phyloP scores from a whole-genome alignment of 2,888 invertebrate genomes.

The Eilema depressum region DNA sequence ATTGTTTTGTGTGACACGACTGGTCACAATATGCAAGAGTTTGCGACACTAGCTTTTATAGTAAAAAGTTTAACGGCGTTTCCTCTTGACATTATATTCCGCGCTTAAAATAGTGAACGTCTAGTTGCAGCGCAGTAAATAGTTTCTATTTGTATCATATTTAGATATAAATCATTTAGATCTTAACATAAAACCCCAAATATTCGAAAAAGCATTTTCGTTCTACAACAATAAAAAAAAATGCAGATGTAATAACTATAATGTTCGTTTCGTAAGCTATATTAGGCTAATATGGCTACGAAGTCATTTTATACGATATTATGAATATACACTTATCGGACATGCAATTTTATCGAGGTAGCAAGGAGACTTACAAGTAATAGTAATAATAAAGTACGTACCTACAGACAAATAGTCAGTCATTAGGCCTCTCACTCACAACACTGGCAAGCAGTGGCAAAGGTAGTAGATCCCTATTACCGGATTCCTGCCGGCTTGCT shows the following conservation, averaged over 20 bases:
- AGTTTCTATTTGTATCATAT: not conserved
- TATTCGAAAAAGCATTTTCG: constrained; percentile 7
- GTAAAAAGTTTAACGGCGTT: not conserved
- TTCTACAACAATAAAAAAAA: constrained; percentile 2
- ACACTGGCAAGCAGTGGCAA: no score
- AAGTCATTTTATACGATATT: not conserved
- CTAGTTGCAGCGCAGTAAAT: constrained; percentile 11
- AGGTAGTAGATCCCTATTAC: no score
- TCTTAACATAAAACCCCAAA: constrained; percentile 13
- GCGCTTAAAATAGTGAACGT: not conserved
- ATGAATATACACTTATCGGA: not conserved
- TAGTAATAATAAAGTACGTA: constrained; percentile 6
- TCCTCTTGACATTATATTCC: not conserved
- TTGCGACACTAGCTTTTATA: not conserved
- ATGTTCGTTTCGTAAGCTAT: not conserved
- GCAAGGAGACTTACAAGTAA: not conserved
- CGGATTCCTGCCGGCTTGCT: no score
- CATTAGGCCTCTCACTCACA: constrained; percentile 6
- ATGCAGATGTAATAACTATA: constrained; percentile 1
- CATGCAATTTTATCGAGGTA: not conserved
- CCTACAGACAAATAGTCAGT: constrained; percentile 12
- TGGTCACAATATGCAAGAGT: no score
- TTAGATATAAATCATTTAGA: not conserved
- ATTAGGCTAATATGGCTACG: not conserved
- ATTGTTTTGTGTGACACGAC: no score